phyloP scores from a whole-genome alignment of 2,888 invertebrate genomes.

The Papilio gigon region DNA sequence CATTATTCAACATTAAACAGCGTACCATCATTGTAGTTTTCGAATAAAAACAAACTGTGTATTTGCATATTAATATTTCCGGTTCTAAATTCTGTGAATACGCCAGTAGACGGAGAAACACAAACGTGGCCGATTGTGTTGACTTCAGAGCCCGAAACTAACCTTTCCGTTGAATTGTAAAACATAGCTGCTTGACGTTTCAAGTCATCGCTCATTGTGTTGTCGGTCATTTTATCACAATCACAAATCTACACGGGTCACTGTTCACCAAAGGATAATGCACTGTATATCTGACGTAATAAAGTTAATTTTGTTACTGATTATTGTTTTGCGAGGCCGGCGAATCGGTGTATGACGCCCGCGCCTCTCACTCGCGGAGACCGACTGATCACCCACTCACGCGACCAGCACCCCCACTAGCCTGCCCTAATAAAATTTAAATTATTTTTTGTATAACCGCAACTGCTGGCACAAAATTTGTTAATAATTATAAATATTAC shows the following conservation, averaged over 20 bases:
- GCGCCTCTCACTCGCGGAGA: conserved; percentile 68
- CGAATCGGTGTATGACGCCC: conserved; percentile 69
- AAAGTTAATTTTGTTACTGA: conserved; percentile 44
- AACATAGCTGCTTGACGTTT: conserved; percentile 78
- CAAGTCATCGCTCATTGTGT: conserved; percentile 70
- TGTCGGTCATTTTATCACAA: conserved; percentile 66
- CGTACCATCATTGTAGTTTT: conserved; percentile 9
- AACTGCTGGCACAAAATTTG: conserved; percentile 87
- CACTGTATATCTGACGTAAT: not conserved
- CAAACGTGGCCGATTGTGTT: conserved; percentile 3
- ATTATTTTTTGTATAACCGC: conserved; percentile 85
- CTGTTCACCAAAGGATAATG: conserved; percentile 43
- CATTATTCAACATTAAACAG: conserved; percentile 21
- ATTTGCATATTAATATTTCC: conserved; percentile 35
- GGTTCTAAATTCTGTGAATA: conserved; percentile 24
- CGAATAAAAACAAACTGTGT: conserved; percentile 28
- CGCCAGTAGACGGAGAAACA: not conserved
- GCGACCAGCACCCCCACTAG: conserved; percentile 68
- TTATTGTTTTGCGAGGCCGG: conserved; percentile 55
- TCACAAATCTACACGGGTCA: conserved; percentile 49
- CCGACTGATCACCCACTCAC: conserved; percentile 66
- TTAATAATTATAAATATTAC: conserved; percentile 81
- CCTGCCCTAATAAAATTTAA: conserved; percentile 72
- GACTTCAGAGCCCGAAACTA: conserved; percentile 46
- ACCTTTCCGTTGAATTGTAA: conserved; percentile 78